Percentiles rank a stretch among this genome's conserved stretches.
phyloP scores from a whole-genome alignment of 1,140 invertebrate genomes.

The Drosophila pallidifrons region DNA sequence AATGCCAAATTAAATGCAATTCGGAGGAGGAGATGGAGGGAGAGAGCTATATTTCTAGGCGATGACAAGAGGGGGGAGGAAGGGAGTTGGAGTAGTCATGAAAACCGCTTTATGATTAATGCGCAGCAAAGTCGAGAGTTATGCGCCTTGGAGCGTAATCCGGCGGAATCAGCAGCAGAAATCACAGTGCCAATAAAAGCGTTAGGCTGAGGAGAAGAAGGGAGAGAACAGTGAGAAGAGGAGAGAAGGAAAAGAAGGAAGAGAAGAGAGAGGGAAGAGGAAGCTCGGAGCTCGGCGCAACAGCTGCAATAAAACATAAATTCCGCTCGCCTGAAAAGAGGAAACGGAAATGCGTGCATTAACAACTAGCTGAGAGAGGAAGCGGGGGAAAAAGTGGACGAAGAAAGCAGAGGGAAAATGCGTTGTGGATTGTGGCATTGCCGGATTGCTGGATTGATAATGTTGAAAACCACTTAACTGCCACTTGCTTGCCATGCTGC shows the following conservation, averaged over 20 bases:
- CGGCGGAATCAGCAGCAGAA: conserved; percentile 44
- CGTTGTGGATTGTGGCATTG: neutral
- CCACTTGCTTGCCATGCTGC: neutral
- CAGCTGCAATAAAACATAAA: conserved; percentile 68
- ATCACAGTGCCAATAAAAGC: conserved; percentile 62
- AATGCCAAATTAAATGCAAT: conserved; percentile 67
- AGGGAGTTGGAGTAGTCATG: conserved; percentile 26
- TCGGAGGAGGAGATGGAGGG: neutral
- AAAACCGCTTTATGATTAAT: conserved; percentile 66
- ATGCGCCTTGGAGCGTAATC: conserved; percentile 62
- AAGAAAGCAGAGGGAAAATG: neutral
- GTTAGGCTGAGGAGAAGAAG: conserved; percentile 14
- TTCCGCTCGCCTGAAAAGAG: conserved; percentile 29
- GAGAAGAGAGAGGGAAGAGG: neutral
- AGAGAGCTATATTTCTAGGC: conserved; percentile 3
- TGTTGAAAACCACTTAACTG: conserved; percentile 64
- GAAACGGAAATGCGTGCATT: conserved; percentile 63
- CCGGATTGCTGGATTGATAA: conserved; percentile 28
- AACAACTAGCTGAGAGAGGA: conserved; percentile 3
- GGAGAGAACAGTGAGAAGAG: no score
- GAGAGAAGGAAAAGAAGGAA: neutral
- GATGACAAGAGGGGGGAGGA: neutral
- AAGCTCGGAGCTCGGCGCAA: conserved; percentile 16
- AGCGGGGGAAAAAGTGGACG: neutral
- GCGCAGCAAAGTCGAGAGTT: conserved; percentile 56